phyloP scores from a whole-genome alignment of 2,888 invertebrate genomes.

The Microplitis manilae region DNA sequence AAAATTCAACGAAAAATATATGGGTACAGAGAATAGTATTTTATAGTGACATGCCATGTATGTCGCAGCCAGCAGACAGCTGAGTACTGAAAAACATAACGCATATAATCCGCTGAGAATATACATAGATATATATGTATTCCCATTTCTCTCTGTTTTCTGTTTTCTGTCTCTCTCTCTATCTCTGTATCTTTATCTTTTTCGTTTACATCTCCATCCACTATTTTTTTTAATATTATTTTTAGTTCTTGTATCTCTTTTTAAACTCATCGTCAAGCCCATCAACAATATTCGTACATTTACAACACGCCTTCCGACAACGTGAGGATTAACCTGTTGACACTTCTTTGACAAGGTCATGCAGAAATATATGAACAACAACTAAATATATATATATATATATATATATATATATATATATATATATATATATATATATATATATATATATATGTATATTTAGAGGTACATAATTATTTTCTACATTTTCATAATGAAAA shows the following conservation, averaged over 20 bases:
- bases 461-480: too few relatives aligned
- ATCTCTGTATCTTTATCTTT: neutral
- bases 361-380: too few relatives aligned
- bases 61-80: conserved; percentile 34
- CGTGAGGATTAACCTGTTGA: conserved; percentile 35
- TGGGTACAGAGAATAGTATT: neutral
- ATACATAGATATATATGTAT: neutral
- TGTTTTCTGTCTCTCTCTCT: neutral
- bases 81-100: conserved; percentile 27
- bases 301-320: conserved; percentile 14
- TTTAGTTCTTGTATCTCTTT: neutral
- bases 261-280: neutral
- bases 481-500: too few relatives aligned
- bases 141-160: neutral
- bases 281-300: neutral
- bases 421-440: too few relatives aligned
- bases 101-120: conserved; percentile 35
- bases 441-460: too few relatives aligned
- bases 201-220: neutral
- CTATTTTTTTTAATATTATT: neutral
- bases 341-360: conserved; percentile 38
- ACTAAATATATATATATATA: too few relatives aligned
- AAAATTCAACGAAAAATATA: conserved; percentile 1
- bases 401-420: too few relatives aligned
- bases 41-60: conserved; percentile 21